phyloP scores from a whole-genome alignment of 2,797 vertebrate species.

The Octomys mimax region DNA sequence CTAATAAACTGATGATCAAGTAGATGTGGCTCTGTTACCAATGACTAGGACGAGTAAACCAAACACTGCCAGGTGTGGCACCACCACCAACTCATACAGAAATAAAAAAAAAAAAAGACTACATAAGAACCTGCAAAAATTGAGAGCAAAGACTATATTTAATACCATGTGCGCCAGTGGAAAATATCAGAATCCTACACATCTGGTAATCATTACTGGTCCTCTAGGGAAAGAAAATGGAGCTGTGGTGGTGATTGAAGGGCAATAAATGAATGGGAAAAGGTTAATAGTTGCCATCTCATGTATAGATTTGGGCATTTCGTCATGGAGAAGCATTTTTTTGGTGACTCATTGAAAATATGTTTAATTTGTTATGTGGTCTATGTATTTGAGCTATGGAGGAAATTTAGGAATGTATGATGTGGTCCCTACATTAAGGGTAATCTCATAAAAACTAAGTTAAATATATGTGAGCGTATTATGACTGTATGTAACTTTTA shows the following conservation, averaged over 20 bases:
- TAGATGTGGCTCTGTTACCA: constrained; percentile 3
- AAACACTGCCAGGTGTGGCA: neutral
- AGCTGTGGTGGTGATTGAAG: neutral
- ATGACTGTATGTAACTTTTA: neutral
- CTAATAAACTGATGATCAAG: constrained; percentile 26
- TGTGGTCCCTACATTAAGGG: neutral
- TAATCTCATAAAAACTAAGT: neutral
- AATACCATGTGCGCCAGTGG: neutral
- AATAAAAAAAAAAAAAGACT: constrained; percentile 39
- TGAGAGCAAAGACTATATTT: neutral
- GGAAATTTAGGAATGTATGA: neutral
- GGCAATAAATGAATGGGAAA: neutral
- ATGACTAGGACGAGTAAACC: constrained; percentile 37
- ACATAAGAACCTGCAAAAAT: neutral
- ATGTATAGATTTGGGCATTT: neutral
- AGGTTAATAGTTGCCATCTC: neutral
- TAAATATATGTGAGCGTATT: neutral
- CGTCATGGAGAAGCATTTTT: neutral
- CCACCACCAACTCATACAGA: neutral
- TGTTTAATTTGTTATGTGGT: neutral
- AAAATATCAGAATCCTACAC: neutral
- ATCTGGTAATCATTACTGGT: neutral
- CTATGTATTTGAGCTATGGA: neutral
- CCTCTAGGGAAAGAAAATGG: neutral
- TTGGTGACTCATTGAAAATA: neutral